Base-by-base conservation (phyloP, 2,113 vertebrate genomes). In the Edolisoma coerulescens region DNA sequence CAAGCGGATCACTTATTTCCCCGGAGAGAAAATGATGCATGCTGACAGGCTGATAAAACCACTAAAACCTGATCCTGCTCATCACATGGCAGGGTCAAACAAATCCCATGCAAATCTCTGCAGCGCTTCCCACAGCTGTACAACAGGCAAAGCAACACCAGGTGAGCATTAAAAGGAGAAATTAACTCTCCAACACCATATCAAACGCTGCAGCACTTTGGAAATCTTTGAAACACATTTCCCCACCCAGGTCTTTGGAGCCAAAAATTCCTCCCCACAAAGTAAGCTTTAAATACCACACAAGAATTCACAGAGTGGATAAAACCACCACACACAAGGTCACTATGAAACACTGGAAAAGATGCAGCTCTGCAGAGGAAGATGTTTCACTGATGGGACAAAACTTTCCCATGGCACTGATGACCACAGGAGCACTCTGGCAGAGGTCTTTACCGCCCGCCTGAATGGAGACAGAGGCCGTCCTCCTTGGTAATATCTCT, bases 11-110 rank as follows among this genome's bases (percentile, higher is more conserved):
- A 49, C 42, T 70, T 56, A 21, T 82, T 92, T 91, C 69, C 74
- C 87, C 69, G 0, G 10, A 94, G 77, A 89, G 74, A 91, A 91
- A 76, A 85, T 17, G 15, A 93, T 73, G 70, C 73, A 57, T 0
- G 3, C 65, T 87, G 93, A 92, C 93, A 94, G 56, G 81, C 53
- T 91, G 84, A 94, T 93, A 91, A 87, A 92, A 68, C n/a, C 1
- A 6, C 82, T 77, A 63, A 81, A 92, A 89, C 35, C 73, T 68
- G 87, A 84, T 91, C 74, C 74, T 37, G 47, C 44, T 76, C 60
- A 49, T 61, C 89, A 65, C 87, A 18, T 22, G 49, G 57, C 45
- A 87, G 50, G 39, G 74, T 54, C 69, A 93, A 89, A 64, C 53
- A 82, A 93, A 96, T 56, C 83, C 22, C 0, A 39, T 59, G 79